Base-by-base conservation (phyloP, 2,113 vertebrate genomes). In the Centropus bengalensis region DNA sequence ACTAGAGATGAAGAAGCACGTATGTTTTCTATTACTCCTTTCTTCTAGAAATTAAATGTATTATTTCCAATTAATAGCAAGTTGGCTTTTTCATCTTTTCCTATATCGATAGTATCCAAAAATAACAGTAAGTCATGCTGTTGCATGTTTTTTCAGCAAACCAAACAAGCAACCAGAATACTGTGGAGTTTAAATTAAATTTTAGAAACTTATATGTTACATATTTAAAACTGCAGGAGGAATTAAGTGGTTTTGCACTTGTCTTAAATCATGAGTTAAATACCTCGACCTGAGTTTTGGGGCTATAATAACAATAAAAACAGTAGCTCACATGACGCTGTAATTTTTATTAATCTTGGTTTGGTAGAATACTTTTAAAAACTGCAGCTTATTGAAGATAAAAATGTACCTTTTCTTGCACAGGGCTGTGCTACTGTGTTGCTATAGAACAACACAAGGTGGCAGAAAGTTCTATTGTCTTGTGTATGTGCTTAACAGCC, bases 11-110 rank as follows among this genome's bases (percentile, higher is more conserved):
- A 97, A 94, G 58, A 96, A 49, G 49, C 38, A 47, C 9, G 71
- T 73, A 60, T 97, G 92, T 97, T 97, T 97, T 94, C 84, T 94
- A 92, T 97, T 95, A 96, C 86, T 94, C 55, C 88, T 94, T 88
- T 82, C 10, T 78, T 97, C 95, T 94, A 85, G 96, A 94, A 97
- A 89, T 96, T 95, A 96, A 95, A 96, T 91, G 24, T 88, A 91
- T 94, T 96, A 80, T 91, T 97, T 97, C 73, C 92, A 97, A 96
- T 96, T 97, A 97, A 96, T 91, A 92, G 40, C 78, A 87, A 96
- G 86, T 95, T 96, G 91, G 73, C 70, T 96, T 95, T 96, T 91
- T 89, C 78, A 91, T 87, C 63, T 86, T 94, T 95, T 94, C 69
- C n/a, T 93, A 86, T 92, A 88, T 86, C 76, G 60, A 68, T 66